phyloP scores from a whole-genome alignment of 2,797 vertebrate genomes.

The Hozukius guyotensis region DNA sequence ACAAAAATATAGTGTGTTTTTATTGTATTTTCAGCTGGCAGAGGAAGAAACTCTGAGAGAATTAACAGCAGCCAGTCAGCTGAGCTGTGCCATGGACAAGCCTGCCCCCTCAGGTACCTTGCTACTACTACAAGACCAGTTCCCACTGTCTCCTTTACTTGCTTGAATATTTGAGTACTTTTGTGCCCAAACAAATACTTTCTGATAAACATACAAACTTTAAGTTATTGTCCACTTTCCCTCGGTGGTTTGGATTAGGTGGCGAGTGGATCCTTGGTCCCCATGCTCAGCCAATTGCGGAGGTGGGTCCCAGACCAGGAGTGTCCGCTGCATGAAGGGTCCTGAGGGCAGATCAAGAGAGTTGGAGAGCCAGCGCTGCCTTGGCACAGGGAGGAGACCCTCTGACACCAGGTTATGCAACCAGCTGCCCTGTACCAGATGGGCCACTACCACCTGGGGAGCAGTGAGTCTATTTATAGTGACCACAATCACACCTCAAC shows the following conservation, averaged over 20 bases:
- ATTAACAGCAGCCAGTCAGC: conserved; percentile 78
- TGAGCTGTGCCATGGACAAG: conserved; percentile 85
- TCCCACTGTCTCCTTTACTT: not conserved
- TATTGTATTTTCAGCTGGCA: conserved; percentile 71
- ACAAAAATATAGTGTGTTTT: not conserved
- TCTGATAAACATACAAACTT: not conserved
- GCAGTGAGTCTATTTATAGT: conserved; percentile 62
- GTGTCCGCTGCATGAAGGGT: conserved; percentile 87
- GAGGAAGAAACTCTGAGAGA: conserved; percentile 78
- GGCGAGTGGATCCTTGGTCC: conserved; percentile 91
- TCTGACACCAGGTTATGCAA: conserved; percentile 88
- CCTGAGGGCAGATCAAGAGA: conserved; percentile 78
- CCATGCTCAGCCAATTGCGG: conserved; percentile 90
- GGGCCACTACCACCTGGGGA: conserved; percentile 84
- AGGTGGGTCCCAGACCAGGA: conserved; percentile 88
- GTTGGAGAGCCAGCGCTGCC: conserved; percentile 81
- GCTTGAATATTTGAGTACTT: too few species aligned
- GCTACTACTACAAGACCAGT: conserved; percentile 27
- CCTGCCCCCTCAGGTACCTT: conserved; percentile 90
- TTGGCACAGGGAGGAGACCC: conserved; percentile 84
- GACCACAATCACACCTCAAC: not conserved
- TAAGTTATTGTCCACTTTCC: not conserved
- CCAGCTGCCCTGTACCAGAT: conserved; percentile 87
- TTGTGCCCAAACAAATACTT: too few species aligned
- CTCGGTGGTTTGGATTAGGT: conserved; percentile 74